Evolutionary conservation across 2,888 invertebrate species (phyloP).

Genomic region (Protophormia terraenovae): DNA sequence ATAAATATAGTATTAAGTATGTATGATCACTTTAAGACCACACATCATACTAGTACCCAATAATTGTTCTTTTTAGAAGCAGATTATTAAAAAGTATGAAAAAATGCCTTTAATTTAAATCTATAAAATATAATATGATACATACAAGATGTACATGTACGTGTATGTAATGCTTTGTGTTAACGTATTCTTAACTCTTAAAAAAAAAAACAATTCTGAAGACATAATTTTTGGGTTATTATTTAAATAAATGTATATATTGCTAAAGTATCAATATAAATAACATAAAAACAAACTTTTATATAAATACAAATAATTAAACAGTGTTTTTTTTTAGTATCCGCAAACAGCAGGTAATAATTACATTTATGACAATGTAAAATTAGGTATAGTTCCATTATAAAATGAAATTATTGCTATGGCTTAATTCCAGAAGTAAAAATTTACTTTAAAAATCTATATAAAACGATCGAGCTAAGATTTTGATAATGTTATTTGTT

Average conservation of each 20-base stretch:
- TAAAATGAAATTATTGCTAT: neutral
- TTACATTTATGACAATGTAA: neutral
- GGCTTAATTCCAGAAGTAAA: neutral
- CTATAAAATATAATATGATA: neutral
- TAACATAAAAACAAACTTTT: neutral
- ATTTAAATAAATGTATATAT: constrained; percentile 5
- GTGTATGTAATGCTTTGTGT: neutral
- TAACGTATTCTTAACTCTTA: neutral
- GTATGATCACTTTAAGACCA: neutral
- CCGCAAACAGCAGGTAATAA: neutral
- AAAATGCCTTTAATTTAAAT: neutral
- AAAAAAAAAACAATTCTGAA: neutral
- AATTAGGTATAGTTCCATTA: neutral
- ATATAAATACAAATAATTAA: neutral
- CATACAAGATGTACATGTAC: neutral
- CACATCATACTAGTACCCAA: neutral
- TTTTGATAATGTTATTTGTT: neutral
- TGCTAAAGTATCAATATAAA: constrained; percentile 14
- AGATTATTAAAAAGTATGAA: neutral
- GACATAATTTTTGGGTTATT: neutral
- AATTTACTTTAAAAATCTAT: too few relatives aligned
- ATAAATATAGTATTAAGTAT: constrained; percentile 9
- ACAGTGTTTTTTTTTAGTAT: neutral
- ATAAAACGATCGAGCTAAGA: neutral
- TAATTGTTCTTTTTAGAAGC: neutral